Base-by-base conservation (phyloP, 2,888 invertebrate species). In the Athrips mouffetella region DNA sequence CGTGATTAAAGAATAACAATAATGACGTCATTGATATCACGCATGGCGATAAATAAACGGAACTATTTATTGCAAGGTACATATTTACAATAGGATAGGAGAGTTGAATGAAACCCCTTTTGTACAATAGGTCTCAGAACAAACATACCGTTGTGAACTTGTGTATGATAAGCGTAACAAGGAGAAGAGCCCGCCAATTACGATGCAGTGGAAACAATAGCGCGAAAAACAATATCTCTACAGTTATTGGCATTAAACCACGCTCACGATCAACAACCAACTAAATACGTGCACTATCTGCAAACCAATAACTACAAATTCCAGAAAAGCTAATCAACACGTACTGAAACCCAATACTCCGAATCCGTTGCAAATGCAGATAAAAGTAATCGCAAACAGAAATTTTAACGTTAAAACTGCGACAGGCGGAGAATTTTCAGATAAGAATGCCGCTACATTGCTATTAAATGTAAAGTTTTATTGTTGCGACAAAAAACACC, bases 351-450 rank as follows among this genome's bases (percentile, higher is more conserved):
- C 15, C 29, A 35, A 48, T 37, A 52, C 40, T 20, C 47, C 35
- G 47, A 47, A 47, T 45, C 35, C 46, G 52, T 50, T 41, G 49
- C 47, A 42, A 54, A 49, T 57, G 57, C 55, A 54, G 68, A 73
- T 67, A 70, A 62, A 60, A 52, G 62, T 39, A 59, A 61, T 63
- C 51, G 59, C 60, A 60, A 65, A 70, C 62, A 68, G 62, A 60
- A 71, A 65, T 64, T 59, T 55, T 51, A 55, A 56, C 63, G 52
- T 47, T 55, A 45, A 57, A 72, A 67, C 62, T 59, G 59, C 61
- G 58, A 65, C 63, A 62, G 58, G 64, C 70, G 65, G 57, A 66
- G 65, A 62, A 50, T 61, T 57, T 50, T 61, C 57, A 53, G 81
- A 81, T 81, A 81, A 80, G 70, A 30, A 33, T 35, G 8, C 23